Conservation (phyloP, 2,797 vertebrate genomes). For the Diceros bicornis region DNA sequence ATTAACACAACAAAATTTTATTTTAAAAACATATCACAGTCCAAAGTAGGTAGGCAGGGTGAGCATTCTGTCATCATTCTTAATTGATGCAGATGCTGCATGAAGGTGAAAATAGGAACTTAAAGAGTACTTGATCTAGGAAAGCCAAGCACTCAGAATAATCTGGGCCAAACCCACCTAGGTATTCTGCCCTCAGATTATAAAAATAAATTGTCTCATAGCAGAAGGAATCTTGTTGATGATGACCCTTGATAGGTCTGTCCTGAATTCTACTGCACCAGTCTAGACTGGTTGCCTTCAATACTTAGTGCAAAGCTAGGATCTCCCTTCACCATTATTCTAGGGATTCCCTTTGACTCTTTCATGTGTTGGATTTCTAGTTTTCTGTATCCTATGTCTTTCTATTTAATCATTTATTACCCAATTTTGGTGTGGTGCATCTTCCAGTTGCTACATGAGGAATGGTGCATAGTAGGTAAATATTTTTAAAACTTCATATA, state of each 20-base stretch:
- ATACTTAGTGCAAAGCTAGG: not conserved
- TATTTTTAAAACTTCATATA: not conserved
- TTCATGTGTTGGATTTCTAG: not conserved
- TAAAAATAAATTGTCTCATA: not conserved
- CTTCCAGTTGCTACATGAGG: not conserved
- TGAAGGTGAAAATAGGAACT: not conserved
- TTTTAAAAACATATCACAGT: not conserved
- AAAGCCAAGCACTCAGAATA: not conserved
- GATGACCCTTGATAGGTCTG: not conserved
- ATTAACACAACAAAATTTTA: conserved; percentile 22
- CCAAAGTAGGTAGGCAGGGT: not conserved
- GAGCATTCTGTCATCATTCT: not conserved
- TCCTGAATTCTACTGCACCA: not conserved
- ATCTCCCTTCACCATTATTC: not conserved
- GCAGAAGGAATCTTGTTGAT: not conserved
- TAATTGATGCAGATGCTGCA: not conserved
- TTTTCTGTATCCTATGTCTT: not conserved
- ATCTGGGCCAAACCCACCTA: not conserved
- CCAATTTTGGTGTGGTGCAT: not conserved
- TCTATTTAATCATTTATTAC: not conserved
- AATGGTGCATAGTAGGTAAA: conserved; percentile 5
- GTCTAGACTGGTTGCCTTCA: not conserved
- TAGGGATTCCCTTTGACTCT: not conserved
- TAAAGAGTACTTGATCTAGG: not conserved
- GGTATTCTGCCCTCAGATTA: not conserved